Conservation (phyloP, 2,797 vertebrate genomes). For the Sphenodon punctatus region DNA sequence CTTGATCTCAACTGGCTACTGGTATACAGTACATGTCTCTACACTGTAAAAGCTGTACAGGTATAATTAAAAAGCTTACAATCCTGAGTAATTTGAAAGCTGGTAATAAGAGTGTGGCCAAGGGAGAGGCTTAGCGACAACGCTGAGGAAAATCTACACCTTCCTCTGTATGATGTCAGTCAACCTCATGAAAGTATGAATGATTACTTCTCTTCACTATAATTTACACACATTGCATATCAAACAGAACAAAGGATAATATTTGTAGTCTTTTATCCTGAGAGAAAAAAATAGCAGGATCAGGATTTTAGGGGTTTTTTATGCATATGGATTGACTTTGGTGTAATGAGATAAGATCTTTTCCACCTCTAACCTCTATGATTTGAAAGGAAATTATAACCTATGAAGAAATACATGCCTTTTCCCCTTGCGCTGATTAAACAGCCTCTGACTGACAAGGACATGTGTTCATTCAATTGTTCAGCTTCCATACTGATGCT, state of each 20-base stretch:
- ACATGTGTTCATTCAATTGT: constrained; percentile 24
- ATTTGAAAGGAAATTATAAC: background rate
- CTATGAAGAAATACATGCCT: background rate
- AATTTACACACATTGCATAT: background rate
- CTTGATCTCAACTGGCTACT: background rate
- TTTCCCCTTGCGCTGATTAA: background rate
- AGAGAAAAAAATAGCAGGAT: background rate
- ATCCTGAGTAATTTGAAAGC: constrained; percentile 30
- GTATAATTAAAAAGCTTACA: constrained; percentile 46
- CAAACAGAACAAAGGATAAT: background rate
- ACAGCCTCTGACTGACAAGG: background rate
- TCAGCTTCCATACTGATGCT: constrained; percentile 6
- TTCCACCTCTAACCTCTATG: background rate
- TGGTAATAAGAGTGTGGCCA: constrained; percentile 45
- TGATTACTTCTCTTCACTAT: accelerated
- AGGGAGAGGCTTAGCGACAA: constrained; percentile 3
- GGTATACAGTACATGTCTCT: background rate
- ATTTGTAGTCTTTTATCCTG: background rate
- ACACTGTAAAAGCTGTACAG: background rate
- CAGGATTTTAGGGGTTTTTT: background rate
- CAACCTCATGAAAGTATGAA: background rate
- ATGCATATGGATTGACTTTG: background rate
- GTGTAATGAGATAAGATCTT: background rate
- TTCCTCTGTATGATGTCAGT: background rate
- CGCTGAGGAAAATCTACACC: background rate